Percentiles rank a stretch among this genome's conserved stretches.
phyloP scores from a whole-genome alignment of 2,797 vertebrate genomes.

The Takifugu rubripes region DNA sequence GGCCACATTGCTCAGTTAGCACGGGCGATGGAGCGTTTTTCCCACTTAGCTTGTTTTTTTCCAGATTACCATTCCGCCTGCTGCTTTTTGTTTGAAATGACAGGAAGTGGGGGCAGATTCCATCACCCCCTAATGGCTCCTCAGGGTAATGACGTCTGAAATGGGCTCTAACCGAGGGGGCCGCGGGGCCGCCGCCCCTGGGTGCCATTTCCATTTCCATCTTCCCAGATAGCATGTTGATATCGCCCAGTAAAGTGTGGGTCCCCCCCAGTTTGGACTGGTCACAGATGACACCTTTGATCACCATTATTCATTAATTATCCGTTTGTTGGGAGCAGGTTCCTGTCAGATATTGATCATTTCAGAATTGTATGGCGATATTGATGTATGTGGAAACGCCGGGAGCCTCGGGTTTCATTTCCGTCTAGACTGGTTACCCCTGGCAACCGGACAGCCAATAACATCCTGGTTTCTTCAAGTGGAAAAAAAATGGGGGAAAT shows the following conservation, averaged over 20 bases:
- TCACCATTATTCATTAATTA: no score
- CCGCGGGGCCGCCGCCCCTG: constrained; percentile 37
- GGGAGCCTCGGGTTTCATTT: background rate
- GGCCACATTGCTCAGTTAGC: constrained; percentile 63
- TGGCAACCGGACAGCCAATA: constrained; percentile 61
- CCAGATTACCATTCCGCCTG: constrained; percentile 70
- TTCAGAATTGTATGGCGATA: no score
- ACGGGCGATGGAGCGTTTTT: constrained; percentile 76
- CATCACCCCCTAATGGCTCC: constrained; percentile 73
- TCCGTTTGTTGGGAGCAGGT: no score
- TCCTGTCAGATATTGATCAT: no score
- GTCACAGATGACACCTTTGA: no score
- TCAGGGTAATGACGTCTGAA: constrained; percentile 82
- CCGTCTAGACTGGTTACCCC: constrained; percentile 59
- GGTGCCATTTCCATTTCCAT: no score
- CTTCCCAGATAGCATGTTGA: constrained; percentile 45
- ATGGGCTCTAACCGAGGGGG: constrained; percentile 71
- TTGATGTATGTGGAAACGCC: no score
- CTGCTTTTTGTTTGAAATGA: constrained; percentile 73
- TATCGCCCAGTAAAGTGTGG: background rate
- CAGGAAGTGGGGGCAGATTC: constrained; percentile 64
- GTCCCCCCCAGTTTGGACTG: no score
- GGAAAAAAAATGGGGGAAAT: constrained; percentile 10
- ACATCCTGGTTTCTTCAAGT: constrained; percentile 42
- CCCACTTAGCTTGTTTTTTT: constrained; percentile 74